Evolutionary conservation across 2,113 vertebrate genomes (phyloP).

Genomic region (Pachyramphus minor): DNA sequence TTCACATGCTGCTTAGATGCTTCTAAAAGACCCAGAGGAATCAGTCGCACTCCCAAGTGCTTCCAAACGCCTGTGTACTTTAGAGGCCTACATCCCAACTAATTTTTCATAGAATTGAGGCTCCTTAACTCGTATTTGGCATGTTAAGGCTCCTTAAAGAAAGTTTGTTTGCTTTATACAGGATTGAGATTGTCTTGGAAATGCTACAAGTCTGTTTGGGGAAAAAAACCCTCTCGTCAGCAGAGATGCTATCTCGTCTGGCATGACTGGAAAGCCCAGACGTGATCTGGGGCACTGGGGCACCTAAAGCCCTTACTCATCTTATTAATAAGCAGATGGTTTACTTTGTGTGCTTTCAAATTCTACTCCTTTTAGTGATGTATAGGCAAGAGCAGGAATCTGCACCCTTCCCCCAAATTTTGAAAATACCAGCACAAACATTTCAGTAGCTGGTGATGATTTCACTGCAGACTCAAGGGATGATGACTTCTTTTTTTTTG

Average conservation of each 20-base stretch:
- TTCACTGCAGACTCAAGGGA: background rate
- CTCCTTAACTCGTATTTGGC: background rate
- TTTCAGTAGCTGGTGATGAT: background rate
- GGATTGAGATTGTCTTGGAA: background rate
- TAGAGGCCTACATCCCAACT: background rate
- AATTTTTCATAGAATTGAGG: background rate
- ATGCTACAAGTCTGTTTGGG: background rate
- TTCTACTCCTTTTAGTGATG: background rate
- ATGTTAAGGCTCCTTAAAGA: background rate
- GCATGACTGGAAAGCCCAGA: background rate
- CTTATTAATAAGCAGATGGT: background rate
- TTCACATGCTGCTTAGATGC: background rate
- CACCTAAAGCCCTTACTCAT: background rate
- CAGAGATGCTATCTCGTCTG: fast-evolving
- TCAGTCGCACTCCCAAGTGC: background rate
- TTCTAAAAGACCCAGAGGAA: background rate
- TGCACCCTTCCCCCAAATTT: background rate
- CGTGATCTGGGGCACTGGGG: background rate
- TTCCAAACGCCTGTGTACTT: background rate
- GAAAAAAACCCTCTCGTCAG: background rate
- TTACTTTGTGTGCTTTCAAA: background rate
- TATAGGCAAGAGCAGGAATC: background rate
- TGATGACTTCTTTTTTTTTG: background rate
- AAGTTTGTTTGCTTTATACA: background rate
- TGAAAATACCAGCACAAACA: background rate